phyloP scores from a whole-genome alignment of 2,888 invertebrate genomes.

The Brachyopa scutellaris region DNA sequence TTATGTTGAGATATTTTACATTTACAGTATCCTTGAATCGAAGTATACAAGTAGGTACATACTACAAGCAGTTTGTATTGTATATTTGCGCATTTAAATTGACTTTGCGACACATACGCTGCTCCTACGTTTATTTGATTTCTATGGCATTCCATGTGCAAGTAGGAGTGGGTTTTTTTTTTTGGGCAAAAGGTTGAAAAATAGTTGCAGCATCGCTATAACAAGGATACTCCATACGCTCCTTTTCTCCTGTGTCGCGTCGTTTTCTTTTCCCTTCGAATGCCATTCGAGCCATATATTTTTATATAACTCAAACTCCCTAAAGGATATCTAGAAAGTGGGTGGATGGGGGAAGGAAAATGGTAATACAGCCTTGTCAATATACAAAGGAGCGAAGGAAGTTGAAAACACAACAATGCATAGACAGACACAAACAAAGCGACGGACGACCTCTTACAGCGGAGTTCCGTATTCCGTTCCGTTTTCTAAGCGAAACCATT shows the following conservation, averaged over 20 bases:
- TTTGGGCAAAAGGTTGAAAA: slow-evolving; percentile 10
- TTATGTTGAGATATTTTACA: slow-evolving; percentile 54
- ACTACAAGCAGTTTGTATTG: slow-evolving; percentile 1
- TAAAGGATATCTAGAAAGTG: slow-evolving; percentile 27
- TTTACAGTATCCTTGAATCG: background rate
- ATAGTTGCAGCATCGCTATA: slow-evolving; percentile 38
- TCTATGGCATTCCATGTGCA: slow-evolving; percentile 17
- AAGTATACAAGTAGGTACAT: background rate
- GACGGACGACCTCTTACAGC: slow-evolving; percentile 27
- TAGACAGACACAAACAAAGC: slow-evolving; percentile 36
- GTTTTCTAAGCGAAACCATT: slow-evolving; percentile 44
- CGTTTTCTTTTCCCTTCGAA: slow-evolving; percentile 6
- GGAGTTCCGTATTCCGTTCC: too few species aligned
- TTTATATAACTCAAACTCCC: slow-evolving; percentile 53
- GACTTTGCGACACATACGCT: slow-evolving; percentile 33
- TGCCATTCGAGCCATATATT: slow-evolving; percentile 49
- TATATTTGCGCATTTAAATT: slow-evolving; percentile 60
- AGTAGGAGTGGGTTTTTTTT: slow-evolving; percentile 14
- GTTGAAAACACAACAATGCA: slow-evolving; percentile 39
- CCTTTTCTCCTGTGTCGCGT: slow-evolving; percentile 3
- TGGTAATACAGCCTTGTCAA: slow-evolving; percentile 29
- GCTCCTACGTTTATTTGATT: slow-evolving; percentile 29
- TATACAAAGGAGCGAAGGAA: slow-evolving; percentile 13
- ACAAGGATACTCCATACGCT: slow-evolving; percentile 34
- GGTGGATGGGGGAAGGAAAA: background rate